Conservation (phyloP, 1,140 invertebrate species). For the Drosophila leontia region DNA sequence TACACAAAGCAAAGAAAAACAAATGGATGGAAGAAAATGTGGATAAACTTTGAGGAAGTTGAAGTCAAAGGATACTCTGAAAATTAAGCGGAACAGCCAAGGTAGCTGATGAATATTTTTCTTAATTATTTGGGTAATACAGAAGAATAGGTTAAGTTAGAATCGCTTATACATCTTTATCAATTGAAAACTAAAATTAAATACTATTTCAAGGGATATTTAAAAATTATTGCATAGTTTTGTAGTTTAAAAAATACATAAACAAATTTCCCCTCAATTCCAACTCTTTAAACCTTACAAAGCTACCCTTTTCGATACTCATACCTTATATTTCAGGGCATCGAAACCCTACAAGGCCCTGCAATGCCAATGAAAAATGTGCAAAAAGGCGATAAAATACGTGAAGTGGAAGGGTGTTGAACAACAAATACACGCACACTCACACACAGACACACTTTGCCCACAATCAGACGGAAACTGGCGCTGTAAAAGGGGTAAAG, state of each 20-base stretch:
- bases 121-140: neutral
- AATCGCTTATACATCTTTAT: neutral
- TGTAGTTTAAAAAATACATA: too few relatives aligned
- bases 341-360: constrained; percentile 4
- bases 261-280: neutral
- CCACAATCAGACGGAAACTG: neutral
- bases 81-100: neutral
- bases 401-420: neutral
- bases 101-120: too few relatives aligned
- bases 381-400: constrained; percentile 52
- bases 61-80: neutral
- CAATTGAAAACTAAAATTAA: too few relatives aligned
- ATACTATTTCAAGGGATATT: too few relatives aligned
- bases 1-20: constrained; percentile 32
- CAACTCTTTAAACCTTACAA: too few relatives aligned
- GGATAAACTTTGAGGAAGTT: neutral
- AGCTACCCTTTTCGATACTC: too few relatives aligned
- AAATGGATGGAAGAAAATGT: constrained; percentile 8
- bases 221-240: too few relatives aligned
- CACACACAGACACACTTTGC: neutral
- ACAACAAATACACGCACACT: constrained; percentile 11
- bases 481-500: constrained; percentile 2
- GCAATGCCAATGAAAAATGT: constrained; percentile 47
- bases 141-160: neutral
- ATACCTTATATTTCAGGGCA: constrained; percentile 8